phyloP scores from a whole-genome alignment of 2,888 invertebrate genomes.

The Eulithis prunata region DNA sequence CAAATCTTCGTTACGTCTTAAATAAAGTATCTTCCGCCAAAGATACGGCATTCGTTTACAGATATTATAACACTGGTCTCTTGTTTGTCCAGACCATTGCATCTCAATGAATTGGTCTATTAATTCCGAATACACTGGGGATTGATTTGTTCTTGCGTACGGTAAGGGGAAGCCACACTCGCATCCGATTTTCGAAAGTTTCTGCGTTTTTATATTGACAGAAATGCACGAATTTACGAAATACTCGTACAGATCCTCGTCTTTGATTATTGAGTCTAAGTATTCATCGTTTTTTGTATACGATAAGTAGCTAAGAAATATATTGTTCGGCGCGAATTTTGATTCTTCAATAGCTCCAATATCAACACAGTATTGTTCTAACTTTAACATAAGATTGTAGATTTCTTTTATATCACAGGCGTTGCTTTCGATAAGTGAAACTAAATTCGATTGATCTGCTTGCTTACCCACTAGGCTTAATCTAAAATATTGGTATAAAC shows the following conservation, averaged over 20 bases:
- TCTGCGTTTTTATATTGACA: slow-evolving; percentile 76
- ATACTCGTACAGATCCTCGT: slow-evolving; percentile 77
- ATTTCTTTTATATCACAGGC: slow-evolving; percentile 79
- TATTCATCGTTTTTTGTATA: slow-evolving; percentile 55
- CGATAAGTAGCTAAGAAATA: slow-evolving; percentile 73
- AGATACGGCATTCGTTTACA: slow-evolving; percentile 86
- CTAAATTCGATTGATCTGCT: slow-evolving; percentile 71
- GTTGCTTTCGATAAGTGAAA: slow-evolving; percentile 68
- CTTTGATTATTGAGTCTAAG: slow-evolving; percentile 64
- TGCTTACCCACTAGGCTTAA: slow-evolving; percentile 75
- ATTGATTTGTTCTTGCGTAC: slow-evolving; percentile 66
- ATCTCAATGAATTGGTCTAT: slow-evolving; percentile 84
- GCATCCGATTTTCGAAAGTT: slow-evolving; percentile 75
- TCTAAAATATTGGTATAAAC: slow-evolving; percentile 75
- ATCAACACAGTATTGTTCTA: slow-evolving; percentile 74
- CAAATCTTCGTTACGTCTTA: slow-evolving; percentile 78
- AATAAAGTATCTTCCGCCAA: slow-evolving; percentile 84
- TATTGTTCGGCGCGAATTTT: slow-evolving; percentile 69
- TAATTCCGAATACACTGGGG: slow-evolving; percentile 80
- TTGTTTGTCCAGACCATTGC: slow-evolving; percentile 71
- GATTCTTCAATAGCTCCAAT: slow-evolving; percentile 70
- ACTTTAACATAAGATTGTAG: slow-evolving; percentile 68
- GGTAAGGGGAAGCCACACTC: slow-evolving; percentile 86
- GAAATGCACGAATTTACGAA: slow-evolving; percentile 85
- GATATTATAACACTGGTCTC: slow-evolving; percentile 77